phyloP scores from a whole-genome alignment of 2,797 vertebrate species.

The Sebastes kiyomatsui region DNA sequence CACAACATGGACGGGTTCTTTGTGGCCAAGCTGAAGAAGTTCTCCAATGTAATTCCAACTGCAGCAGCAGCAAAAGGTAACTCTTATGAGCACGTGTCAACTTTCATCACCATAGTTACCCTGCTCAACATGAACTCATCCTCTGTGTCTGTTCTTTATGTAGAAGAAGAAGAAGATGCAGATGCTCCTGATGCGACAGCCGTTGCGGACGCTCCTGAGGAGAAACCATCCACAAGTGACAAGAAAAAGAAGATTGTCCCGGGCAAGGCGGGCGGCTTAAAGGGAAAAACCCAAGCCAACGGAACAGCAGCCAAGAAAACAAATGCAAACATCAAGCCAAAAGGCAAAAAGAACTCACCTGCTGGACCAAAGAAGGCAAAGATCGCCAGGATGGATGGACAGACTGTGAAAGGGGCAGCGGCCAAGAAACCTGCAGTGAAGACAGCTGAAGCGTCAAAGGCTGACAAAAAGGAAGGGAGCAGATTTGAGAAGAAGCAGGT shows the following conservation, averaged over 20 bases:
- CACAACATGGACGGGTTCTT: constrained; percentile 99
- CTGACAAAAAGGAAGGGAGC: constrained; percentile 64
- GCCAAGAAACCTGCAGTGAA: constrained; percentile 41
- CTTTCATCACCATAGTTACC: background rate
- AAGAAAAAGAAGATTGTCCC: constrained; percentile 48
- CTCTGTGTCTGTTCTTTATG: constrained; percentile 10
- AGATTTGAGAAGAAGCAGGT: constrained; percentile 76
- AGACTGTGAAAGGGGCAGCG: constrained; percentile 49
- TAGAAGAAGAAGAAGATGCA: constrained; percentile 69
- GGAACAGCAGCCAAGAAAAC: constrained; percentile 57
- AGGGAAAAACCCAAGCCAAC: constrained; percentile 62
- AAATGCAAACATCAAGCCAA: constrained; percentile 16
- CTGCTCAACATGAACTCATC: background rate
- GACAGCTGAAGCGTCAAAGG: constrained; percentile 25
- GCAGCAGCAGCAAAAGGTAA: constrained; percentile 74
- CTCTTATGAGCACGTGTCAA: background rate
- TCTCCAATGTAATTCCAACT: constrained; percentile 90
- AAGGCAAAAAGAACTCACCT: constrained; percentile 58
- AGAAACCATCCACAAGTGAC: constrained; percentile 54
- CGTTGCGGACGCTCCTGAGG: constrained; percentile 35
- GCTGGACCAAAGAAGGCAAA: constrained; percentile 79
- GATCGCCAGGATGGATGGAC: constrained; percentile 69
- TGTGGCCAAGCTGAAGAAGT: constrained; percentile 96
- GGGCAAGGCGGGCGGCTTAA: constrained; percentile 19
- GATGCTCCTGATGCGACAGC: constrained; percentile 56